A percentile compares a stretch with the other conserved stretches of the same genome.
phyloP scores from a whole-genome alignment of 2,797 vertebrate species.

The Miichthys miiuy region DNA sequence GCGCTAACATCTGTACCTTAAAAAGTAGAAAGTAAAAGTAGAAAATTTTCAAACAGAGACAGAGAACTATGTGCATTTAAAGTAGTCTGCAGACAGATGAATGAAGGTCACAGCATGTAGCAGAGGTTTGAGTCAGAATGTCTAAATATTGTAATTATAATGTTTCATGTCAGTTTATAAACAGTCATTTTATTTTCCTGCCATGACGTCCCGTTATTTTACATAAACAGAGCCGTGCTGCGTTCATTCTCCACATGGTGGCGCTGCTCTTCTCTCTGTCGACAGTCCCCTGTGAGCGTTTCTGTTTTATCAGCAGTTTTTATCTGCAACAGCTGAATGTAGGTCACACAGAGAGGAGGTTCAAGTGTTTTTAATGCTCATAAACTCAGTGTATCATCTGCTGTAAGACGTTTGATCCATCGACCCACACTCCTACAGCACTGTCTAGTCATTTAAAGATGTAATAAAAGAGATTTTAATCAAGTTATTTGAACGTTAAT shows the following conservation, averaged over 20 bases:
- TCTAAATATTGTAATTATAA: too few relatives aligned
- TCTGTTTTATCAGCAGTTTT: slow-evolving; percentile 9
- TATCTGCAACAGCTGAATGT: slow-evolving; percentile 26
- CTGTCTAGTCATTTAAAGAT: background rate
- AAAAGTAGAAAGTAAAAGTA: too few relatives aligned
- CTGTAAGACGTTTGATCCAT: background rate
- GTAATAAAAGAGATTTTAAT: too few relatives aligned
- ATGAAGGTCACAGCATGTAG: too few relatives aligned
- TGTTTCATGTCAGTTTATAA: too few relatives aligned
- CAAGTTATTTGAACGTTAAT: background rate
- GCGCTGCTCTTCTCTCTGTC: background rate
- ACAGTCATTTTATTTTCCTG: background rate
- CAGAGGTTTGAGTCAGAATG: too few relatives aligned
- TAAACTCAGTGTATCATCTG: background rate
- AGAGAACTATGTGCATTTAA: too few relatives aligned
- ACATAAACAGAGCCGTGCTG: background rate
- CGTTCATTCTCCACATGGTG: slow-evolving; percentile 27
- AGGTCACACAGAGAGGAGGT: slow-evolving; percentile 18
- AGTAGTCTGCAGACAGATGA: too few relatives aligned
- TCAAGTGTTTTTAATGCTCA: background rate
- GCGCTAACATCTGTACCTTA: too few relatives aligned
- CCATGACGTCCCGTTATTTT: background rate
- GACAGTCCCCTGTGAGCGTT: too few relatives aligned
- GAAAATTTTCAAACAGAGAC: too few relatives aligned
- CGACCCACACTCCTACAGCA: too few relatives aligned